Percentiles rank a stretch among this genome's conserved stretches.
Evolutionary conservation across 2,797 vertebrate species (phyloP).

Genomic region (Lerista edwardsae): DNA sequence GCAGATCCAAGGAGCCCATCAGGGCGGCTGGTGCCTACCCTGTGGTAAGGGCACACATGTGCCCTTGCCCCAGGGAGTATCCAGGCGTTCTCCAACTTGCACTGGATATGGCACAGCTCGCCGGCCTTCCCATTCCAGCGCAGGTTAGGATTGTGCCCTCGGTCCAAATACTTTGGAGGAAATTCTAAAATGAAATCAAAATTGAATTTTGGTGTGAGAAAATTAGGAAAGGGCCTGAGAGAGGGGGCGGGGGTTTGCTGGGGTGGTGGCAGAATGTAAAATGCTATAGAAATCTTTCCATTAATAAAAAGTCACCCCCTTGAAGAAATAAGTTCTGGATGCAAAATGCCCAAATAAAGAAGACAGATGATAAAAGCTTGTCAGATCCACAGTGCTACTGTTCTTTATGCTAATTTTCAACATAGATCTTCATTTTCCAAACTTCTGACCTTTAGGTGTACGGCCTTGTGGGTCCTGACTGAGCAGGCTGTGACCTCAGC

Average conservation of each 20-base stretch:
- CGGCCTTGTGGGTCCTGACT: constrained; percentile 7
- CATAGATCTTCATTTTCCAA: constrained; percentile 31
- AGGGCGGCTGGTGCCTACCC: too few species aligned
- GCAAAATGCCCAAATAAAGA: not conserved
- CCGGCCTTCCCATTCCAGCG: too few species aligned
- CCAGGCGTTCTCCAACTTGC: too few species aligned
- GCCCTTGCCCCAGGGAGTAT: too few species aligned
- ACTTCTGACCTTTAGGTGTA: constrained; percentile 27
- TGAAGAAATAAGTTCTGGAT: not conserved
- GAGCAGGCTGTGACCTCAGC: not conserved
- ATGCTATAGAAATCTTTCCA: not conserved
- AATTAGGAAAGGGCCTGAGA: not conserved
- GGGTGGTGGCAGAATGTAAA: not conserved
- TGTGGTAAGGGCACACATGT: too few species aligned
- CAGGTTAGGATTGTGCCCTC: too few species aligned
- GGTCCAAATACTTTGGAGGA: too few species aligned
- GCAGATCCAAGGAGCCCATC: too few species aligned
- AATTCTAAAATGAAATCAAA: too few species aligned
- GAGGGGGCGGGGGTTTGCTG: not conserved
- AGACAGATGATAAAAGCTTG: not conserved
- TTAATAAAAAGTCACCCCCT: constrained; percentile 16
- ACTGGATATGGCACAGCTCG: too few species aligned
- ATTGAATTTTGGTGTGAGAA: too few species aligned
- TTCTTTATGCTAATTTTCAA: constrained; percentile 23
- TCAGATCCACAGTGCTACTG: not conserved